Conservation (phyloP, 2,888 invertebrate species). For the Formica aserva region DNA sequence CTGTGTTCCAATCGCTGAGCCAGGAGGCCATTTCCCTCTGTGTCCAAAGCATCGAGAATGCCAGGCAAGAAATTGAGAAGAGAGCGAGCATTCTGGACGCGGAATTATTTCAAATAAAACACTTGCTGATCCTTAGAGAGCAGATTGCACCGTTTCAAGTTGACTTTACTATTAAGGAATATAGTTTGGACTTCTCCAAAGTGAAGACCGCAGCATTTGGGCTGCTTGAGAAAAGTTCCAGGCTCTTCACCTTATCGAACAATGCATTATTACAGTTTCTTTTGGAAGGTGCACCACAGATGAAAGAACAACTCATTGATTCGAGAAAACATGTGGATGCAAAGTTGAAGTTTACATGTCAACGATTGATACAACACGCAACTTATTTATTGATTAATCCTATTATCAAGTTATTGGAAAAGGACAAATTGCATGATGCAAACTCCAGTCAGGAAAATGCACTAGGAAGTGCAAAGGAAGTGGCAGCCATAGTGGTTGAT, state of each 20-base stretch:
- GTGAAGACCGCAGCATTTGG: conserved; percentile 95
- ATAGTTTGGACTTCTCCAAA: conserved; percentile 96
- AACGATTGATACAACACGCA: conserved; percentile 93
- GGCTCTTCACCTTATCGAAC: conserved; percentile 93
- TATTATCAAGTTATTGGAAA: conserved; percentile 91
- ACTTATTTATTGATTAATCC: conserved; percentile 92
- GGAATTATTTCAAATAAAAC: conserved; percentile 98
- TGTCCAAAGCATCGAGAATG: conserved; percentile 94
- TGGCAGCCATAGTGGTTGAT: conserved; percentile 91
- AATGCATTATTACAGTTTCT: conserved; percentile 97
- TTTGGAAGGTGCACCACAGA: conserved; percentile 96
- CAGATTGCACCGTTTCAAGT: conserved; percentile 99
- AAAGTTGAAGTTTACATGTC: conserved; percentile 95
- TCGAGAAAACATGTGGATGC: conserved; percentile 98
- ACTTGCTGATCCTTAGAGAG: conserved; percentile 97
- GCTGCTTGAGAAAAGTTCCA: conserved; percentile 91
- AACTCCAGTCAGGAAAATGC: conserved; percentile 86
- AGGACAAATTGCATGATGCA: conserved; percentile 86
- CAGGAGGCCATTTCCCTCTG: conserved; percentile 98
- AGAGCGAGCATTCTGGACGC: conserved; percentile 95
- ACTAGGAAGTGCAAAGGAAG: conserved; percentile 91
- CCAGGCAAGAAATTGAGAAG: conserved; percentile 92
- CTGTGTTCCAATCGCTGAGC: conserved; percentile 98
- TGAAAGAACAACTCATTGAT: conserved; percentile 96
- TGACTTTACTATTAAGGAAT: conserved; percentile 97